Base-by-base conservation (phyloP, 2,888 invertebrate genomes). In the Sminthurides aquaticus region DNA sequence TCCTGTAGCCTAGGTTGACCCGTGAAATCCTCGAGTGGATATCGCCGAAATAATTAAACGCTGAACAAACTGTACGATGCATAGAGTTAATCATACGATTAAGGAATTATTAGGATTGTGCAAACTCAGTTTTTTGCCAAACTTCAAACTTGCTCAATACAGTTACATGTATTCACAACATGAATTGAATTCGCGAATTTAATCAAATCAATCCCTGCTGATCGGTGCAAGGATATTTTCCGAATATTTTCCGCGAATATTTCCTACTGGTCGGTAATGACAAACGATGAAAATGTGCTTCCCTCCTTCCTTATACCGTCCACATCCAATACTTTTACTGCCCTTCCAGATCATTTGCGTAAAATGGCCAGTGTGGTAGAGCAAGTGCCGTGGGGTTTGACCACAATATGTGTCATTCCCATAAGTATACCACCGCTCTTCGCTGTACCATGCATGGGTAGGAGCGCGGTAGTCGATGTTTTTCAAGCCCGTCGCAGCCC, bases 391-490 rank as follows among this genome's bases (percentile, higher is more conserved):
- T 15, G 61, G 20, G 8, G 29, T 28, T 3, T 8, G 11, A 8
- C 56, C 62, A 43, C 62, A 62, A 26, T 55, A 62, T 3, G 55
- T 34, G 20, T 60, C 54, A 25, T 62, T 62, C 1, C 62, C 62
- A 25, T 62, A 62, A 34, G 56, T 55, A 43, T 62, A 62, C n/a
- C 18, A 62, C 3, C 55, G 54, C n/a, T 62, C 62, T 25, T 62
- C 62, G 43, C 43, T 55, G 56, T 62, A 62, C 62, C 62, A 62
- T 3, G 62, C 22, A 26, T 55, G 55, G 1, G 62, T 55, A 3
- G 62, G 34, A 1, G 62, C 52, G 20, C 54, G 27, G 25, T 28
- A 26, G 25, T 22, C 43, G 3, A 26, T 55, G 26, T 62, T 55
- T 26, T 54, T 62, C 20, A 54, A 29, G 1, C 62, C 62, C 18